phyloP scores from a whole-genome alignment of 2,888 invertebrate species.

The Biston betularia region DNA sequence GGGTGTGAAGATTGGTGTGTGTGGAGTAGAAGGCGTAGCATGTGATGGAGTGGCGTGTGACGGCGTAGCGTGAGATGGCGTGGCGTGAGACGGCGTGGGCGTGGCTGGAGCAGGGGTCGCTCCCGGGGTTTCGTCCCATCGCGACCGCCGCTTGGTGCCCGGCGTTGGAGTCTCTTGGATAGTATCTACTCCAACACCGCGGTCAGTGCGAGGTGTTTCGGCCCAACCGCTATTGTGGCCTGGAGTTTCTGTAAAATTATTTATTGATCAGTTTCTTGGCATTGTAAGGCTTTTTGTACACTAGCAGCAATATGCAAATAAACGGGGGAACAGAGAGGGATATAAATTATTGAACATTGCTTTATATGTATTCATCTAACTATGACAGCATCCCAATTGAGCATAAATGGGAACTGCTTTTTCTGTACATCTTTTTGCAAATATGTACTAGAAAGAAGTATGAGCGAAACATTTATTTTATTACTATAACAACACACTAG shows the following conservation, averaged over 20 bases:
- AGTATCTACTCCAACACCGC: slow-evolving; percentile 91
- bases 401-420: no score
- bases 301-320: no score
- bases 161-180: slow-evolving; percentile 98
- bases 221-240: slow-evolving; percentile 99
- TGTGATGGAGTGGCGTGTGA: slow-evolving; percentile 91
- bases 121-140: slow-evolving; percentile 99
- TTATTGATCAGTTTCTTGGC: neutral
- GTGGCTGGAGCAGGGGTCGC: slow-evolving; percentile 91
- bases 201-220: slow-evolving; percentile 98
- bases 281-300: neutral
- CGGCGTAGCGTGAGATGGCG: slow-evolving; percentile 91
- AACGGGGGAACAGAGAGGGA: no score
- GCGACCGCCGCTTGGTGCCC: slow-evolving; percentile 96
- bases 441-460: no score
- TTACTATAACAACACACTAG: no score
- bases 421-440: no score
- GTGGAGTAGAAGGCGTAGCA: slow-evolving; percentile 86
- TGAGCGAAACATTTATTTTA: no score
- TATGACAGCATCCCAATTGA: no score
- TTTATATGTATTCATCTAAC: no score
- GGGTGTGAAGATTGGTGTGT: slow-evolving; percentile 91
- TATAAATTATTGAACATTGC: no score
- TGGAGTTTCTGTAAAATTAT: slow-evolving; percentile 91
- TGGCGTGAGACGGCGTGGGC: slow-evolving; percentile 90